phyloP scores from a whole-genome alignment of 2,797 vertebrate genomes.

The Mastacembelus armatus region DNA sequence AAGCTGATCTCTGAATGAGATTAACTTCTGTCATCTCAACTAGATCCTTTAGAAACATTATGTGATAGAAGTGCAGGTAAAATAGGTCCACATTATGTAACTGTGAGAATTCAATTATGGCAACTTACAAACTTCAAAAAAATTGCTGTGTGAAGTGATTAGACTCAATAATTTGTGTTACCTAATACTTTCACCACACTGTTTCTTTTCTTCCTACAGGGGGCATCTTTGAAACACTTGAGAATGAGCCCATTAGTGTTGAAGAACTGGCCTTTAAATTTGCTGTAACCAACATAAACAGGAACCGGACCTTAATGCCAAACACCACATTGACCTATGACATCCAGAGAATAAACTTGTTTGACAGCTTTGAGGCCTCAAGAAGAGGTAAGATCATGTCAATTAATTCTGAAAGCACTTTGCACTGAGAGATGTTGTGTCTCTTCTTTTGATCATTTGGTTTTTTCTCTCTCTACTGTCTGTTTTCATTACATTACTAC shows the following conservation, averaged over 20 bases:
- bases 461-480: not conserved
- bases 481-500: slow-evolving; percentile 6
- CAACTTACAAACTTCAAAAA: slow-evolving; percentile 17
- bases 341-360: slow-evolving; percentile 98
- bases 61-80: slow-evolving; percentile 33
- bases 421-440: not conserved
- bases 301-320: slow-evolving; percentile 97
- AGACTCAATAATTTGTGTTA: not conserved
- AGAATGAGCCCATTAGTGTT: slow-evolving; percentile 95
- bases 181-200: not conserved
- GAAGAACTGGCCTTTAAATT: slow-evolving; percentile 99
- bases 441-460: slow-evolving; percentile 1
- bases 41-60: slow-evolving; percentile 36
- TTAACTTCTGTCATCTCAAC: slow-evolving; percentile 54
- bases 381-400: slow-evolving; percentile 87
- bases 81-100: slow-evolving; percentile 45
- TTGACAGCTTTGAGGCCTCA: slow-evolving; percentile 98
- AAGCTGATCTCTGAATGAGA: slow-evolving; percentile 52
- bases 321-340: slow-evolving; percentile 98
- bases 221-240: slow-evolving; percentile 98
- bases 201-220: slow-evolving; percentile 82
- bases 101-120: slow-evolving; percentile 10
- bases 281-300: slow-evolving; percentile 97
- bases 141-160: not conserved
- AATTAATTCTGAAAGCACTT: not conserved